A percentile compares a stretch with the other conserved stretches of the same genome.
These are phyloP conservation scores for Platycercus adscitus DNA, from an alignment of 2,113 vertebrate species.

Conservation along the genomic window DNA sequence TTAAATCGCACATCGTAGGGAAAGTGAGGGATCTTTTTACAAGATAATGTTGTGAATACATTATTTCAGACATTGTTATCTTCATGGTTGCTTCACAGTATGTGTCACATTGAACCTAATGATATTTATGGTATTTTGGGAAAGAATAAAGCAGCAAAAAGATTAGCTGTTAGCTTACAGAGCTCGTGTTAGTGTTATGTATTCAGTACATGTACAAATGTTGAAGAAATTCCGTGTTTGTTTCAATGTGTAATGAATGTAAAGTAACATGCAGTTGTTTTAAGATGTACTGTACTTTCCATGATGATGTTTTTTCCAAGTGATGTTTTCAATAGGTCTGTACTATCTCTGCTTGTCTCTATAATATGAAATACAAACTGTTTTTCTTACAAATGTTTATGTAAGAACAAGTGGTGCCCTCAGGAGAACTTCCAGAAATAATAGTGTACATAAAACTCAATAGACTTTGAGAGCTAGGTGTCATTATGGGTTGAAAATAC, in stretches of 20 bases:
- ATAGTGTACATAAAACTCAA: background rate
- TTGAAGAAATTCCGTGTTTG: background rate
- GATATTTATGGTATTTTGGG: background rate
- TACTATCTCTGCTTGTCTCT: background rate
- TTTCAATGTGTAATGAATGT: background rate
- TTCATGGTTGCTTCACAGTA: background rate
- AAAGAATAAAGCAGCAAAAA: background rate
- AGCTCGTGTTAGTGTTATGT: background rate
- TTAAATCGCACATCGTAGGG: background rate
- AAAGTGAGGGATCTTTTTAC: background rate
- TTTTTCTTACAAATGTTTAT: background rate
- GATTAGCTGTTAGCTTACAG: background rate
- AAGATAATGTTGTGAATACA: background rate
- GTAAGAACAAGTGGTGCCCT: background rate
- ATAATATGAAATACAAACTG: conserved; percentile 8
- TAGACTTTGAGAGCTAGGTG: background rate
- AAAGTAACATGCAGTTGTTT: background rate
- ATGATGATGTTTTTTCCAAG: background rate
- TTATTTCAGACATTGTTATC: background rate
- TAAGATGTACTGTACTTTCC: background rate
- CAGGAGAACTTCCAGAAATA: background rate
- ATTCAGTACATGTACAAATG: background rate
- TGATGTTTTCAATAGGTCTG: background rate
- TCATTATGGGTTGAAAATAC: background rate
- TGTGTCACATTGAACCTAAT: background rate